Conservation (phyloP, 1,140 invertebrate species). For the Orchestia grillus region DNA sequence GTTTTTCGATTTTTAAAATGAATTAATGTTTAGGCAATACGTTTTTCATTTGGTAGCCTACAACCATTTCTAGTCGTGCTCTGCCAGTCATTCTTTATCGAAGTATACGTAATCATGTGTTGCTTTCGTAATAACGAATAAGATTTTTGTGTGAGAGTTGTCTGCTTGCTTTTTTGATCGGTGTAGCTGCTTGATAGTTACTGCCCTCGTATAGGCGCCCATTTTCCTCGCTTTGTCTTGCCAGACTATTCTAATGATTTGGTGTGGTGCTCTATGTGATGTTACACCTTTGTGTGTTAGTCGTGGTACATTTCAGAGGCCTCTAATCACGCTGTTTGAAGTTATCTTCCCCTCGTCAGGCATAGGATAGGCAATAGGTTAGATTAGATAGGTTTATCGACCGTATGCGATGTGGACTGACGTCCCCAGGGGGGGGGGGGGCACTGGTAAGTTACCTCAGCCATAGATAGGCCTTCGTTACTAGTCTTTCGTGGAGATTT, state of each 20-base stretch:
- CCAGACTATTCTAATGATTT: neutral
- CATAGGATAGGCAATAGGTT: no score
- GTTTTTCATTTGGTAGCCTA: neutral
- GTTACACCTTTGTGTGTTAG: neutral
- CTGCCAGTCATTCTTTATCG: neutral
- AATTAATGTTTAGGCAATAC: neutral
- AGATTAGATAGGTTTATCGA: no score
- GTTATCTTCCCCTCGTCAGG: neutral
- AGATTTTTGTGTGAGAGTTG: neutral
- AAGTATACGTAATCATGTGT: neutral
- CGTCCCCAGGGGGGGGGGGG: no score
- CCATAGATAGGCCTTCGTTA: no score
- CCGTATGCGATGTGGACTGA: no score
- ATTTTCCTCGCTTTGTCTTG: neutral
- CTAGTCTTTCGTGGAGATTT: no score
- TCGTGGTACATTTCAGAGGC: neutral
- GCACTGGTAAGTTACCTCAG: no score
- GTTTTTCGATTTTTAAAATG: neutral
- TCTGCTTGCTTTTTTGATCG: neutral
- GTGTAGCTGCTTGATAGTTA: no score
- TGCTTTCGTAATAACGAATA: neutral
- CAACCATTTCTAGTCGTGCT: neutral
- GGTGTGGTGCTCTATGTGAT: neutral
- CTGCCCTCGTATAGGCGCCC: no score
- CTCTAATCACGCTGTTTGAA: neutral